Conservation (phyloP, 1,140 invertebrate species). For the Euschistus heros region DNA sequence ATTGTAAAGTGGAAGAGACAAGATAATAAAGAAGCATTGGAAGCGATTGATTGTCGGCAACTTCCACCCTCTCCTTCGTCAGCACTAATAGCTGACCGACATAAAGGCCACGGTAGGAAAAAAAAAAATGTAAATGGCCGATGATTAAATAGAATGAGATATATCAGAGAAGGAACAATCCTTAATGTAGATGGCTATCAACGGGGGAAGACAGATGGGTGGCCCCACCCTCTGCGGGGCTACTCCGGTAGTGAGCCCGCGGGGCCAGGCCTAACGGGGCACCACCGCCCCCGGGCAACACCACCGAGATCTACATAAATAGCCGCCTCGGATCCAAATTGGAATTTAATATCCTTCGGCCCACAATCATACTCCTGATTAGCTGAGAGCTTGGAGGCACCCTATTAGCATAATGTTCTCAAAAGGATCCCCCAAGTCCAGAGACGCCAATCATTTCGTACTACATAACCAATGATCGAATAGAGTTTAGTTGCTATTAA, state of each 20-base stretch:
- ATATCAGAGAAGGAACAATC: neutral
- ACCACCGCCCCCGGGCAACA: neutral
- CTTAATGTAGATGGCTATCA: slow-evolving; percentile 2
- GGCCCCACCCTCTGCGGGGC: neutral
- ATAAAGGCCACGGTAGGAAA: no score
- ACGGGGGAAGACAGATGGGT: neutral
- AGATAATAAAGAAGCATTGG: no score
- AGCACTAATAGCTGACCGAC: no score
- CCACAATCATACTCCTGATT: neutral
- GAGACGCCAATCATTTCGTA: no score
- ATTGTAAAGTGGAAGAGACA: no score
- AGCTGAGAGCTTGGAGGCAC: neutral
- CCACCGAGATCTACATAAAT: neutral
- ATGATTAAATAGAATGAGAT: slow-evolving; percentile 8
- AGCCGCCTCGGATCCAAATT: neutral
- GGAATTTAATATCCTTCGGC: neutral
- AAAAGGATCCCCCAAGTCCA: neutral
- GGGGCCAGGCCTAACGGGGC: slow-evolving; percentile 1
- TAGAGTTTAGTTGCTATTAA: no score
- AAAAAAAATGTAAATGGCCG: neutral
- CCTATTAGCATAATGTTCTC: slow-evolving; percentile 2
- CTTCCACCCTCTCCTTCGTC: no score
- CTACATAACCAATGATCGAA: no score
- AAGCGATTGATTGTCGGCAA: no score
- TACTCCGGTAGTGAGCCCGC: neutral